Evolutionary conservation across 1,140 invertebrate genomes (phyloP).

Genomic region (Tenebrio molitor): DNA sequence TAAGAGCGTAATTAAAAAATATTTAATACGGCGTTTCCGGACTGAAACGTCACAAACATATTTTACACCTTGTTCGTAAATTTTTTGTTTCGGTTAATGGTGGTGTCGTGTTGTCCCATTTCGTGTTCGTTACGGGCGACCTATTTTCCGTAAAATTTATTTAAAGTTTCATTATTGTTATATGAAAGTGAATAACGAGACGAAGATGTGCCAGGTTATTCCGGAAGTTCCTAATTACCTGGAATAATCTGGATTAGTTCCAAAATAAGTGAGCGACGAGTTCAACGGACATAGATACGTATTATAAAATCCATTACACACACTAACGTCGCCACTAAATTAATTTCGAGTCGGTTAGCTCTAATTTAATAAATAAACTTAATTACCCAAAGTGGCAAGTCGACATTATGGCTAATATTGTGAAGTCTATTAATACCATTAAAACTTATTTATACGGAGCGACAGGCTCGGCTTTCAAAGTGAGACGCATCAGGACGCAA

Average conservation of each 20-base stretch:
- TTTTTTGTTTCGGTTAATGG: background rate
- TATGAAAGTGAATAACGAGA: constrained; percentile 19
- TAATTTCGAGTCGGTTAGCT: background rate
- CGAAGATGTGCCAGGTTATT: constrained; percentile 19
- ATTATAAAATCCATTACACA: constrained; percentile 13
- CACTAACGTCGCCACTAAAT: constrained; percentile 8
- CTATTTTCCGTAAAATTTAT: constrained; percentile 21
- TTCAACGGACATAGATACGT: constrained; percentile 22
- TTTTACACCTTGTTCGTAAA: background rate
- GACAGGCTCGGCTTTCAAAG: background rate
- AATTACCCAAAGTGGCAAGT: constrained; percentile 5
- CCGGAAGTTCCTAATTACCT: constrained; percentile 38
- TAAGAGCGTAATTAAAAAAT: too few relatives aligned
- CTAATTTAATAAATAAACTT: constrained; percentile 18
- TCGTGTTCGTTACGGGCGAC: background rate
- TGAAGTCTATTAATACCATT: constrained; percentile 10
- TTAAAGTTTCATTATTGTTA: constrained; percentile 24
- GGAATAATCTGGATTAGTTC: constrained; percentile 36
- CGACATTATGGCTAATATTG: background rate
- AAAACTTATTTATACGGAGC: background rate
- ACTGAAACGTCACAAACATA: background rate
- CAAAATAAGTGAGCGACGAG: constrained; percentile 22
- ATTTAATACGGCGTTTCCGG: too few relatives aligned
- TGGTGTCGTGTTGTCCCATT: background rate
- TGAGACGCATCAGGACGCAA: background rate